Conservation (phyloP, 2,113 vertebrate species). For the Silurus asotus region DNA sequence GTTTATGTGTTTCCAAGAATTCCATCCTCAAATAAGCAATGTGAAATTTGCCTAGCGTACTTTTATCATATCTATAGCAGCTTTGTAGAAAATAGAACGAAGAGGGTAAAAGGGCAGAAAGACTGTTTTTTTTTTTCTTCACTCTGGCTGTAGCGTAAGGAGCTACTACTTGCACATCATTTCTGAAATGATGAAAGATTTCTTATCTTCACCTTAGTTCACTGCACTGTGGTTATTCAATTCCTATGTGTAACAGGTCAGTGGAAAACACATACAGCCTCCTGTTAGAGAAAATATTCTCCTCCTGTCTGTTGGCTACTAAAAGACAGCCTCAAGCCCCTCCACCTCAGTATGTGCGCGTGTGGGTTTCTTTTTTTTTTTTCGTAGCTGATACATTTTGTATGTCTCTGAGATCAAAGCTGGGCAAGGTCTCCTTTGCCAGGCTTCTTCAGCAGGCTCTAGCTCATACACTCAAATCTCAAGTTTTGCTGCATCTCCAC, state of each 20-base stretch:
- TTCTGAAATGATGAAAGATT: constrained; percentile 31
- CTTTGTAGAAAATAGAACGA: background rate
- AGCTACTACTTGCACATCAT: constrained; percentile 8
- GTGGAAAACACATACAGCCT: constrained; percentile 34
- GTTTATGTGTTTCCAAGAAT: background rate
- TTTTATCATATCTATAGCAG: constrained; percentile 31
- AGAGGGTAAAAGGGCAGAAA: constrained; percentile 8
- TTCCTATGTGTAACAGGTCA: constrained; percentile 30
- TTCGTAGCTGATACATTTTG: constrained; percentile 60
- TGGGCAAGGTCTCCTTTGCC: constrained; percentile 82
- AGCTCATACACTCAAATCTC: constrained; percentile 78
- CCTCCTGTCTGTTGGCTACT: constrained; percentile 24
- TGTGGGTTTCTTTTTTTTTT: constrained; percentile 18
- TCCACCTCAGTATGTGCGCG: constrained; percentile 34
- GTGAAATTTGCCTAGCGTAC: constrained; percentile 5
- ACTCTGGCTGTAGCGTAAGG: constrained; percentile 18
- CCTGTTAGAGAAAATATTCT: constrained; percentile 24
- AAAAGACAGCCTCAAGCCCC: constrained; percentile 31
- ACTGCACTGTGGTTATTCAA: constrained; percentile 42
- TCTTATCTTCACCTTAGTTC: constrained; percentile 38
- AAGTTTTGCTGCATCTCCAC: constrained; percentile 77
- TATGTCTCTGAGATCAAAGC: constrained; percentile 77
- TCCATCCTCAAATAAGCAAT: constrained; percentile 5
- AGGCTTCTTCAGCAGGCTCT: constrained; percentile 74
- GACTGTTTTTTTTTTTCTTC: background rate